Evolutionary conservation across 2,888 invertebrate genomes (phyloP).

Genomic region (Pristionchus exspectatus): DNA sequence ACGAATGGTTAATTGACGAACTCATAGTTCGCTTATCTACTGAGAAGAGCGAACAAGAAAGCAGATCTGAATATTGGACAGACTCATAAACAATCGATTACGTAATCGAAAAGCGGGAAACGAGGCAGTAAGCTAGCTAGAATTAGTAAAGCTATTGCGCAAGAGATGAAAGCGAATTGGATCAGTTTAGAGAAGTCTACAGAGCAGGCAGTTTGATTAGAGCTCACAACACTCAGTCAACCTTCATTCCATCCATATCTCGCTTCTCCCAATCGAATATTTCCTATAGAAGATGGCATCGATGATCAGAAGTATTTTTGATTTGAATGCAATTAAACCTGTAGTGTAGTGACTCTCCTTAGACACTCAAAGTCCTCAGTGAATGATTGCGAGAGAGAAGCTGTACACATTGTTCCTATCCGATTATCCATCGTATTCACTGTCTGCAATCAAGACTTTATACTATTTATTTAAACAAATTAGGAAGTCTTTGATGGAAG

Average conservation of each 20-base stretch:
- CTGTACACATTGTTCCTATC: constrained; percentile 41
- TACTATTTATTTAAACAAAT: not conserved
- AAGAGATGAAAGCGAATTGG: constrained; percentile 11
- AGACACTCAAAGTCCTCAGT: constrained; percentile 45
- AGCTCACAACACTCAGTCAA: not conserved
- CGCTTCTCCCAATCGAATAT: constrained; percentile 44
- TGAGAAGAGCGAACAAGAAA: not conserved
- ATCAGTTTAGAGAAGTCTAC: not conserved
- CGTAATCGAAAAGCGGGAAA: not conserved
- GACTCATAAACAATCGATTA: not conserved
- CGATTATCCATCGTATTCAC: constrained; percentile 47
- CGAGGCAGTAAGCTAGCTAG: not conserved
- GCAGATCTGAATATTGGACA: not conserved
- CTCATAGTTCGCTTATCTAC: not conserved
- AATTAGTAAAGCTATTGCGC: not conserved
- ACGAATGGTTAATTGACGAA: not conserved
- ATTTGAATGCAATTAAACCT: not conserved
- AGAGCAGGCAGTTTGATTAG: not conserved
- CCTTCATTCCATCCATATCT: constrained; percentile 53
- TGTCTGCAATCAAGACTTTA: constrained; percentile 19
- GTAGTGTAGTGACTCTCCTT: constrained; percentile 11
- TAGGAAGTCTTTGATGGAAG: not conserved
- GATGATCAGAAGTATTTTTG: not conserved
- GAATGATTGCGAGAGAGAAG: constrained; percentile 43
- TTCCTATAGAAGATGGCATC: constrained; percentile 4